Base-by-base conservation (phyloP, 2,113 vertebrate genomes). In the Petromus typicus region DNA sequence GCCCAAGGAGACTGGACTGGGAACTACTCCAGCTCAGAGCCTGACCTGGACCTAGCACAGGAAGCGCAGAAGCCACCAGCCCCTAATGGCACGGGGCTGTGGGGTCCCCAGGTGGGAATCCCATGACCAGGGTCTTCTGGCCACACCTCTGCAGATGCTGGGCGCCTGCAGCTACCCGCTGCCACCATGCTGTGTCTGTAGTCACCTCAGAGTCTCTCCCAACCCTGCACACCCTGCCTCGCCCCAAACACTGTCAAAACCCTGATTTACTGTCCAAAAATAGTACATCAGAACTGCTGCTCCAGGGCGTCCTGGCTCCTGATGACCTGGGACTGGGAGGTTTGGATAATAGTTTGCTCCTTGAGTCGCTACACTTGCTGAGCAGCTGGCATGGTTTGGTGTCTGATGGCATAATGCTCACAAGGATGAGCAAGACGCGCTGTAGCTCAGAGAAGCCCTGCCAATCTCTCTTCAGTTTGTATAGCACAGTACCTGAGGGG, bases 311-410 rank as follows among this genome's bases (percentile, higher is more conserved):
- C 12, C 43, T 32, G 5, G 43, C 69, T 48, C 34, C 64, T 23
- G 16, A 30, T 34, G 64, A 27, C 22, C 43, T 4, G 13, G 59
- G 54, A 14, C 16, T 30, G 22, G 54, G 12, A n/a, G 1, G 12
- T 75, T 25, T 34, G 20, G 14, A 22, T 13, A 45, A 11, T 43
- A 5, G 3, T 3, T 7, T 25, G 20, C 6, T 13, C 66, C n/a
- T 37, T 12, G 20, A 86, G 34, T 40, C 13, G 0, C 6, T 1
- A 0, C 0, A 4, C 7, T 4, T 30, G 40, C 40, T 3, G 30
- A 81, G 45, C 75, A 54, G 14, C 30, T 4, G 32, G 10, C 5
- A 13, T 32, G 45, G 8, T 18, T 12, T 23, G 64, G 6, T 3
- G 16, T 34, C 34, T 11, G 27, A 11, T 34, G 8, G 30, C 40